Conservation (phyloP, 2,888 invertebrate species). For the Ashinkailepas kermadecensis region DNA sequence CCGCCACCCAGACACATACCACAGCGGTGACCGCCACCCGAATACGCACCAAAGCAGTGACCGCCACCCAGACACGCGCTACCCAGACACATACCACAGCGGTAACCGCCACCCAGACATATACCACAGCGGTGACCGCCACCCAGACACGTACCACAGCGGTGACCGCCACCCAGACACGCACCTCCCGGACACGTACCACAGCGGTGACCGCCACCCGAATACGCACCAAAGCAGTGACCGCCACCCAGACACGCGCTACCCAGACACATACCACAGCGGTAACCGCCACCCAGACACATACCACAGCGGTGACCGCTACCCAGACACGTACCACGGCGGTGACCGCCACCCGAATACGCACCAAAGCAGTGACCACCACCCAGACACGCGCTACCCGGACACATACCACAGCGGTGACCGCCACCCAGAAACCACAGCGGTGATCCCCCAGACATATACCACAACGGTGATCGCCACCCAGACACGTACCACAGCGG, state of each 20-base stretch:
- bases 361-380: no score
- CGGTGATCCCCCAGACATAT: no score
- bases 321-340: neutral
- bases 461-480: neutral
- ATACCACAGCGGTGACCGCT: slow-evolving; percentile 2
- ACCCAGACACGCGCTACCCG: neutral
- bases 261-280: neutral
- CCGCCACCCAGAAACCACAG: slow-evolving; percentile 25
- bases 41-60: neutral
- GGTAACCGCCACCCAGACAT: neutral
- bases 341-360: neutral
- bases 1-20: neutral
- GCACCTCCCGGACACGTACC: neutral
- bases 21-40: neutral
- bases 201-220: neutral
- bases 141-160: neutral
- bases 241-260: slow-evolving; percentile 23
- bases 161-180: neutral
- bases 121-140: neutral
- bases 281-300: no score
- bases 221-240: neutral
- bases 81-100: neutral
- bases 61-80: neutral
- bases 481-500: neutral
- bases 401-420: neutral